Evolutionary conservation across 2,113 vertebrate species (phyloP), one percentile per base, ranked within the genome.

Genomic region (Reinhardtius hippoglossoides): DNA sequence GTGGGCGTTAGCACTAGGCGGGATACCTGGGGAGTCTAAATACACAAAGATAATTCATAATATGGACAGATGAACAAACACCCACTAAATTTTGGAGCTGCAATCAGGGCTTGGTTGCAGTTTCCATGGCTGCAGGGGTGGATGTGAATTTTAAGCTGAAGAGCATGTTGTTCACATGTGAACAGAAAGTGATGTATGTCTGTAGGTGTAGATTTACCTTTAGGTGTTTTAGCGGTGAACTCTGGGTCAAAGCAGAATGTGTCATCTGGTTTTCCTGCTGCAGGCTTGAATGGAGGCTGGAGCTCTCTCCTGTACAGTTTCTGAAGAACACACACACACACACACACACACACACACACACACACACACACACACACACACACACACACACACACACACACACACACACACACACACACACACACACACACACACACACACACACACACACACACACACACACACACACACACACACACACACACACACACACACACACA

Each of bases 181-280:
- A 62, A 24, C 46, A 18, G 6, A 31, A 31, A 31, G 1, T n/a
- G 27, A 9, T 20, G 21, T 48, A 23, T 35, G 57, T 54, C 76
- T 13, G 78, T 64, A 9, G 13, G 75, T 74, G 73, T 73, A 31
- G 20, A 35, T 70, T 77, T 88, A 98, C 98, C 98, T 96, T 98
- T 99, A 83, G 97, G 97, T 44, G 97, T 99, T 96, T 99, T 99
- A 87, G 97, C 97, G 74, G 98, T 99, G 94, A 99, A 99, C 92
- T 99, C 98, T 23, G 98, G 97, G 94, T 99, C 98, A 63, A 99
- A 99, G 92, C 97, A 99, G 92, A 99, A 99, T 3, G 98, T 98
- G 90, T 99, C 97, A 81, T 99, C 97, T 83, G 97, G 96, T 91
- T 98, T 98, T 85, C 98, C 98, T 88, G 96, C 95, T 76, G 97